phyloP scores from a whole-genome alignment of 2,888 invertebrate genomes.

The Cryptocephalus moraei region DNA sequence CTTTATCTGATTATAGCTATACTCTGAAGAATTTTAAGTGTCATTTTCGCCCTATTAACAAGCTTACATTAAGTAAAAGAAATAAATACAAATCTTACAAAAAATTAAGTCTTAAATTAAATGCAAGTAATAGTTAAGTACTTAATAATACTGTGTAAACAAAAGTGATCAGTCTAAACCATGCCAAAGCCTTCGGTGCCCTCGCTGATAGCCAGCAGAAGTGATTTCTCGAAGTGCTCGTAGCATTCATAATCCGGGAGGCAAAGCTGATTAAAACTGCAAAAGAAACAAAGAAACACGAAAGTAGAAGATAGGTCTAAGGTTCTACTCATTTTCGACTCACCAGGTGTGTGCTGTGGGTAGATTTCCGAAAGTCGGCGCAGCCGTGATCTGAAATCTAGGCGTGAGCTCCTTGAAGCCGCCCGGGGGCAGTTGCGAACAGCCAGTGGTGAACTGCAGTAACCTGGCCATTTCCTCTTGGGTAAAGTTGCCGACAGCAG shows the following conservation, averaged over 20 bases:
- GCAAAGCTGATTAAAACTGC: constrained; percentile 90
- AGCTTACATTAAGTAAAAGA: too few relatives aligned
- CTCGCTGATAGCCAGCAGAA: constrained; percentile 87
- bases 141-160: not conserved
- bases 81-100: not conserved
- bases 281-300: constrained; percentile 5
- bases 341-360: constrained; percentile 93
- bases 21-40: too few relatives aligned
- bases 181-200: constrained; percentile 90
- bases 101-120: not conserved
- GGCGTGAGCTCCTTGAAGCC: constrained; percentile 86
- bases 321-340: constrained; percentile 17
- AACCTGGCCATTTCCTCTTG: constrained; percentile 88
- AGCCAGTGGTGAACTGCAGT: constrained; percentile 88
- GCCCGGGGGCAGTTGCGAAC: constrained; percentile 82
- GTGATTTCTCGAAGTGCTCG: constrained; percentile 84
- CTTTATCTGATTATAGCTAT: too few relatives aligned
- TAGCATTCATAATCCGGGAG: constrained; percentile 90
- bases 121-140: not conserved
- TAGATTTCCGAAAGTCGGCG: constrained; percentile 80
- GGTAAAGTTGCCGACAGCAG: constrained; percentile 78
- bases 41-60: too few relatives aligned
- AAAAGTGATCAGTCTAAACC: constrained; percentile 37
- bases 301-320: not conserved
- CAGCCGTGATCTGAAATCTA: constrained; percentile 84